Base-by-base conservation (phyloP, 2,113 vertebrate species). In the Thalassarche chlororhynchos region DNA sequence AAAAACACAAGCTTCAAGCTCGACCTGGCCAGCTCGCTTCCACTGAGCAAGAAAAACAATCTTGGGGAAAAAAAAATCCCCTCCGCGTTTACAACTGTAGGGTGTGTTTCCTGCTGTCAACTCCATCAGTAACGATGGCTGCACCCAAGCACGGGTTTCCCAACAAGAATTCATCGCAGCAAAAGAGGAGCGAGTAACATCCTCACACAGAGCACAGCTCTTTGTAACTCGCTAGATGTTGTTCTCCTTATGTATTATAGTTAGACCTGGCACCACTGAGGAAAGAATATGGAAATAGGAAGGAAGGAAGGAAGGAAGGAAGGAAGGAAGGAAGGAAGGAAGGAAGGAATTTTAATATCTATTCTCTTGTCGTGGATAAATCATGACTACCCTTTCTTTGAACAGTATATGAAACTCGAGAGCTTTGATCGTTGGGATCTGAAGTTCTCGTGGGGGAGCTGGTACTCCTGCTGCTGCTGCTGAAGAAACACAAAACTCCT, bases 401-500 rank as follows among this genome's bases (percentile, higher is more conserved):
- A 90, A 83, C 68, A 38, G 79, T 21, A 19, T 93, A 88, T 89
- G 92, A 89, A 95, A 93, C 83, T 84, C 65, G 94, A 92, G 89
- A 91, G 86, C 94, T 97, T 93, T 92, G 95, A 95, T 95, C 80
- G 24, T 40, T 82, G 77, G 61, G 91, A 89, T 86, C 91, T 81
- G 44, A 95, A 92, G 90, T 95, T 94, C 91, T 94, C 52, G 36
- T 69, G 84, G 90, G 91, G 92, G 92, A 94, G 90, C 92, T 93
- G 86, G 88, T 93, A 82, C 69, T 89, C 83, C 82, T 71, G 65
- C 90, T 86, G 88, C 93, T 84, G 82, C 90, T 70, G 88, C 58
- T 64, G 82, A 44, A 89, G 94, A 91, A 97, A 97, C 94, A 96
- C 86, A 89, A 84, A 95, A 92, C 91, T 94, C 66, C 70, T 91